Percentiles rank a stretch among this genome's conserved stretches.
phyloP scores from a whole-genome alignment of 2,113 vertebrate species.

The Gallinago media region DNA sequence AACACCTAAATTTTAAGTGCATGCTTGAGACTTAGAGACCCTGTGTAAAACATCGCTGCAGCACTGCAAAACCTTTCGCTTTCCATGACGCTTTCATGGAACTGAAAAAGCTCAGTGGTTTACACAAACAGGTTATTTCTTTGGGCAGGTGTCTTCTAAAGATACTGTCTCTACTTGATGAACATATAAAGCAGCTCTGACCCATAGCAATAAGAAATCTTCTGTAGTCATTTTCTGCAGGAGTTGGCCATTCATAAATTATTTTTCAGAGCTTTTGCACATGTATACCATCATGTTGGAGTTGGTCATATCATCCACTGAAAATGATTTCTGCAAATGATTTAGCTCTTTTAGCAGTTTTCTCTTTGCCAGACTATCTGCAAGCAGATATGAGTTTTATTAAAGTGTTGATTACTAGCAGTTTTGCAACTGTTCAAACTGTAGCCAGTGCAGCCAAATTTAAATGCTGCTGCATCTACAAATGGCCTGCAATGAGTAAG shows the following conservation, averaged over 20 bases:
- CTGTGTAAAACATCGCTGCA: not conserved
- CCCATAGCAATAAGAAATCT: not conserved
- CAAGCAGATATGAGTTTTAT: conserved; percentile 42
- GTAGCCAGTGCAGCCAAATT: not conserved
- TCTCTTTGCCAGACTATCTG: conserved; percentile 40
- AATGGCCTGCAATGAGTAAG: conserved; percentile 12
- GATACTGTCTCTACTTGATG: not conserved
- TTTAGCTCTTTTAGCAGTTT: conserved; percentile 38
- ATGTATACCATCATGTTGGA: not conserved
- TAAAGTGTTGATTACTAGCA: conserved; percentile 59
- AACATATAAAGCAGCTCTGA: not conserved
- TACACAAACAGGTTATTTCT: not conserved
- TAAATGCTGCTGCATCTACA: not conserved
- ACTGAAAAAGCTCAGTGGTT: not conserved
- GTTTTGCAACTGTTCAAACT: conserved; percentile 45
- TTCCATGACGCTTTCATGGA: not conserved
- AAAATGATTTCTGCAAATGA: conserved; percentile 25
- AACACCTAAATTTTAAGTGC: not conserved
- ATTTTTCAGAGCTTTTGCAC: conserved; percentile 32
- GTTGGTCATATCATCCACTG: conserved; percentile 30
- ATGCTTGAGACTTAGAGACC: not conserved
- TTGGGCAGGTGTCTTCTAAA: not conserved
- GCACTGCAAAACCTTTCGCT: not conserved
- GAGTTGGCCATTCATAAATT: not conserved
- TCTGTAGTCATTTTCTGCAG: not conserved